Evolutionary conservation across 1,140 invertebrate genomes (phyloP), one percentile per base, ranked within the genome.

Genomic region (Sarcophaga peregrina): DNA sequence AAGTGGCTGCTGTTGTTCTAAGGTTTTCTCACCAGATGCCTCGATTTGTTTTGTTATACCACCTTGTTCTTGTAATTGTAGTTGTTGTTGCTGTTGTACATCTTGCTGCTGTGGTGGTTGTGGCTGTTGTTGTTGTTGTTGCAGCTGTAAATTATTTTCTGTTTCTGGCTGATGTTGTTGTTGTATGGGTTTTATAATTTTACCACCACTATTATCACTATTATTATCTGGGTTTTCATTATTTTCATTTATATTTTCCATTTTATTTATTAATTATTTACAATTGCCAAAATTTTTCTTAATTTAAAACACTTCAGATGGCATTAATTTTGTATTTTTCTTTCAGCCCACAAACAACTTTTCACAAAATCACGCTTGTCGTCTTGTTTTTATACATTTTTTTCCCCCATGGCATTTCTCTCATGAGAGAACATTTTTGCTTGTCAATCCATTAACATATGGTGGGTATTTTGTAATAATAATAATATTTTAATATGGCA

Each of bases 311-410:
- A 68, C 15, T 25, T 68, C 20, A n/a, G 7, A 68, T 68, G 2
- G 0, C n/a, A 3, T 68, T 37, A 37, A 37, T 37, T 37, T 1
- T 37, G 4, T 37, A 37, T 37, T 37, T 37, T 37, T 37, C 25
- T 37, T 37, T 37, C 4, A 37, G 25, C 25, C n/a, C n/a, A 68
- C 9, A 25, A 20, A 68, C 25, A 68, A 68, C n/a, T 25, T 68
- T n/a, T 68, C n/a, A n/a, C 62, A 58, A 37, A 37, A n/a, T 58
- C 54, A 68, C 58, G 58, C 58, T 37, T 68, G 58, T 68, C 20
- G 58, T 8, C 58, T 68, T 68, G 58, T 68, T 68, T 68, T 9
- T 68, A 20, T 68, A 8, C 20, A 20, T 20, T n/a, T 17, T 8
- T 8, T 68, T 8, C 7, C 48, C 6, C 11, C 13, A 10, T 9